Conservation (phyloP, 2,888 invertebrate genomes). For the Polymixis lichenea region DNA sequence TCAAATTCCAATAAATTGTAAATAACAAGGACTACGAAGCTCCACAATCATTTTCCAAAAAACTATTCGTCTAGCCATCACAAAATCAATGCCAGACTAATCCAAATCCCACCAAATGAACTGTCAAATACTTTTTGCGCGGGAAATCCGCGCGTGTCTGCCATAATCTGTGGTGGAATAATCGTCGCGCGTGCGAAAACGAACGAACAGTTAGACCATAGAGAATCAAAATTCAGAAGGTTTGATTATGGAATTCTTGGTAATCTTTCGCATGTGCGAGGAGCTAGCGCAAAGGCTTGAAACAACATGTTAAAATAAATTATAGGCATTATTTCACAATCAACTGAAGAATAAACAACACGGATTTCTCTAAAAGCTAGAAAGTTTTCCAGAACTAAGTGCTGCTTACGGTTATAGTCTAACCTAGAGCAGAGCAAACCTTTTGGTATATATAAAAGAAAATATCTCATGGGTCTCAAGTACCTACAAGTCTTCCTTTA, state of each 20-base stretch:
- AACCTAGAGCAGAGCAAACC: background rate
- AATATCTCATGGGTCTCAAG: background rate
- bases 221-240: constrained; percentile 44
- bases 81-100: constrained; percentile 46
- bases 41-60: constrained; percentile 43
- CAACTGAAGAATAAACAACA: background rate
- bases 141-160: constrained; percentile 56
- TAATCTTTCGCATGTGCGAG: too few species aligned
- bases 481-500: background rate
- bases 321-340: background rate
- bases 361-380: background rate
- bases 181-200: constrained; percentile 69
- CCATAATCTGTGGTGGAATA: constrained; percentile 65
- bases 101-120: constrained; percentile 64
- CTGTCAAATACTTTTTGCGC: constrained; percentile 63
- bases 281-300: too few species aligned
- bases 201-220: constrained; percentile 55
- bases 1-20: constrained; percentile 16
- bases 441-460: background rate
- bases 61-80: constrained; percentile 54
- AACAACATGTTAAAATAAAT: background rate
- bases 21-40: constrained; percentile 10
- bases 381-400: background rate
- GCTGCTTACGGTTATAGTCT: background rate
- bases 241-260: background rate